Evolutionary conservation across 2,113 vertebrate species (phyloP).

Genomic region (Aphelocoma coerulescens): DNA sequence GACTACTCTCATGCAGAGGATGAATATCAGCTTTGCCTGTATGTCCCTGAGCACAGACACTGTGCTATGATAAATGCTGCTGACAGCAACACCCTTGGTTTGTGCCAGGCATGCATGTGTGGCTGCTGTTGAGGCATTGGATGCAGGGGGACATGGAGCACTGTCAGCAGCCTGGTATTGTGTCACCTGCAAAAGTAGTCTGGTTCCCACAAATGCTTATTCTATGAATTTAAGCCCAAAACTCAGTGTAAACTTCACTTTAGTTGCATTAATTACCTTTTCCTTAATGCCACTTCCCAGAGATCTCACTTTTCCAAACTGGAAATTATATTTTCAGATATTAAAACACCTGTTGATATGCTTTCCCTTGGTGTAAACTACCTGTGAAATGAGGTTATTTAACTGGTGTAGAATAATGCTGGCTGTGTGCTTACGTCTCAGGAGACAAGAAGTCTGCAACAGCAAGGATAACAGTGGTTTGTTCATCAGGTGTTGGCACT

Average conservation of each 20-base stretch:
- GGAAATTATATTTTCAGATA: not conserved
- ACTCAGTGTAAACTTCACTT: not conserved
- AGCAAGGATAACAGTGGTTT: not conserved
- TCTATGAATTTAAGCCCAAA: not conserved
- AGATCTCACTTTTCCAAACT: not conserved
- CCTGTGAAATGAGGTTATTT: slow-evolving; percentile 17
- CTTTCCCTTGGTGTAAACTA: not conserved
- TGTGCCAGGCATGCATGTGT: not conserved
- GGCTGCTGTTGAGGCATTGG: not conserved
- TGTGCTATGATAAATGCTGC: accelerated
- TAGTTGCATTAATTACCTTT: not conserved
- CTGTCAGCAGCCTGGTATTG: not conserved
- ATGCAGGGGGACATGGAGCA: not conserved
- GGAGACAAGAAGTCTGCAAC: not conserved
- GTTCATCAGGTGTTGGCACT: not conserved
- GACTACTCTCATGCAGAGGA: not conserved
- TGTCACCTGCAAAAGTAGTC: not conserved
- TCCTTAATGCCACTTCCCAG: not conserved
- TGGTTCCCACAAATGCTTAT: not conserved
- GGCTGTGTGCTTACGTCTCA: not conserved
- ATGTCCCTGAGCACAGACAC: not conserved
- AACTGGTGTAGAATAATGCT: not conserved
- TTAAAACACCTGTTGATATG: not conserved
- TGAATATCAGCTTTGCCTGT: not conserved
- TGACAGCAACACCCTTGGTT: not conserved